A percentile compares a stretch with the other conserved stretches of the same genome.
These are phyloP conservation scores for Xestia c-nigrum DNA, from an alignment of 2,888 invertebrate genomes.

Conservation along the genomic window DNA sequence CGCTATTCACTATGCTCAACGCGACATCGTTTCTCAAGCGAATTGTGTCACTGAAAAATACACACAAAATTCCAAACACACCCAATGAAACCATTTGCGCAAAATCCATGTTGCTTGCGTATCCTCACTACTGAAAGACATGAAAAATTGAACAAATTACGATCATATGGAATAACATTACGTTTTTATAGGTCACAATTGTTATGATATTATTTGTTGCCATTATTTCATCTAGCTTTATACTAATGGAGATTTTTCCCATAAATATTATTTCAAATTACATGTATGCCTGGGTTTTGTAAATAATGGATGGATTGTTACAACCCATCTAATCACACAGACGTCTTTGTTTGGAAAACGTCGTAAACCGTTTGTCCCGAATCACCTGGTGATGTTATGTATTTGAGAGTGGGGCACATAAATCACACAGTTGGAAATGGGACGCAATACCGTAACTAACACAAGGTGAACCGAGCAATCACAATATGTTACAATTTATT, in stretches of 20 bases:
- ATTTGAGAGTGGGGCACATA: slow-evolving; percentile 76
- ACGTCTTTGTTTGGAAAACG: slow-evolving; percentile 57
- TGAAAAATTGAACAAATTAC: slow-evolving; percentile 21
- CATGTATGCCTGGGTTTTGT: slow-evolving; percentile 16
- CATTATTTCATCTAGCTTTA: slow-evolving; percentile 20
- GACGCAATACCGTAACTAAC: slow-evolving; percentile 76
- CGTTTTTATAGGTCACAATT: slow-evolving; percentile 29
- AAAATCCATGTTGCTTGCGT: slow-evolving; percentile 8
- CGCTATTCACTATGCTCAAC: slow-evolving; percentile 49
- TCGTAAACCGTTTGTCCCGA: slow-evolving; percentile 68
- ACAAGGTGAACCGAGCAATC: slow-evolving; percentile 74
- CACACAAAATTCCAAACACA: slow-evolving; percentile 27
- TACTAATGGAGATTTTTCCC: slow-evolving; percentile 4
- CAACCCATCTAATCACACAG: slow-evolving; percentile 44
- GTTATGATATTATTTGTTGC: slow-evolving; percentile 17
- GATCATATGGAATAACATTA: slow-evolving; percentile 12
- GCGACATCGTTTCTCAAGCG: slow-evolving; percentile 52
- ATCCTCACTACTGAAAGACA: slow-evolving; percentile 13
- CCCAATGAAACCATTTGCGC: slow-evolving; percentile 25
- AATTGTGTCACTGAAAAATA: slow-evolving; percentile 54
- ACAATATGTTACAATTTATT: slow-evolving; percentile 67
- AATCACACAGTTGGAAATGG: slow-evolving; percentile 79
- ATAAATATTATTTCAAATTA: slow-evolving; percentile 30
- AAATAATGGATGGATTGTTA: slow-evolving; percentile 41
- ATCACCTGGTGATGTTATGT: slow-evolving; percentile 75